These are phyloP conservation scores for Pachycephus smyrnensis DNA, from an alignment of 2,888 invertebrate species.

Conservation along the genomic window DNA sequence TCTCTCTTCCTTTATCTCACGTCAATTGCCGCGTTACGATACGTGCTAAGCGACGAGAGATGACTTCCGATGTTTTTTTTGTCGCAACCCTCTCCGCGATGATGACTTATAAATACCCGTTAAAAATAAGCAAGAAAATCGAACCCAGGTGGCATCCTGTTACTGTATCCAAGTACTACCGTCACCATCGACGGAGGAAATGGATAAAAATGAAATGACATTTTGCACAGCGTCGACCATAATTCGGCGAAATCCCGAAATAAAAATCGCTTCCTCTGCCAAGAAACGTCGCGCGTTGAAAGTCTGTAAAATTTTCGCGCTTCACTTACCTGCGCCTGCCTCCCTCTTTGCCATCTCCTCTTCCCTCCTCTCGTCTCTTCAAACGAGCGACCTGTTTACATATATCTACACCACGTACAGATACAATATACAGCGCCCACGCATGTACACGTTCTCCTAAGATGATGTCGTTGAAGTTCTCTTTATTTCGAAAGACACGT, in stretches of 20 bases:
- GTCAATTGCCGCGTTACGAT: neutral
- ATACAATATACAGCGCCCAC: neutral
- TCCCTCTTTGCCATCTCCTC: neutral
- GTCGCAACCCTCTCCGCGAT: neutral
- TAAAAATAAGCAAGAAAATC: conserved; percentile 12
- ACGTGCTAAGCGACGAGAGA: conserved; percentile 12
- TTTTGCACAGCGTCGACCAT: conserved; percentile 7
- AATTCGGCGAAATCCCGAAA: conserved; percentile 21
- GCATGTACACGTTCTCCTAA: too few species aligned
- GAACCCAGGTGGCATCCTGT: conserved; percentile 11
- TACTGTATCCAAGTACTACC: neutral
- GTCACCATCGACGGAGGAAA: neutral
- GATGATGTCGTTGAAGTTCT: neutral
- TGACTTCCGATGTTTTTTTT: conserved; percentile 11
- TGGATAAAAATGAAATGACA: neutral
- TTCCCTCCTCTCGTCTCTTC: neutral
- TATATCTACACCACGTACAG: neutral
- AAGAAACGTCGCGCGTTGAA: conserved; percentile 3
- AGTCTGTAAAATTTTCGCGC: neutral
- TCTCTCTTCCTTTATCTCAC: neutral
- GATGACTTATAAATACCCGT: conserved; percentile 7
- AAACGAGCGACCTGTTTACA: neutral
- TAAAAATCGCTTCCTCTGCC: conserved; percentile 23
- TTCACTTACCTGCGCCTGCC: neutral
- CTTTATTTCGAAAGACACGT: neutral